These are phyloP conservation scores for Oreohelix idahoensis DNA, from an alignment of 1,140 invertebrate species.

Conservation along the genomic window DNA sequence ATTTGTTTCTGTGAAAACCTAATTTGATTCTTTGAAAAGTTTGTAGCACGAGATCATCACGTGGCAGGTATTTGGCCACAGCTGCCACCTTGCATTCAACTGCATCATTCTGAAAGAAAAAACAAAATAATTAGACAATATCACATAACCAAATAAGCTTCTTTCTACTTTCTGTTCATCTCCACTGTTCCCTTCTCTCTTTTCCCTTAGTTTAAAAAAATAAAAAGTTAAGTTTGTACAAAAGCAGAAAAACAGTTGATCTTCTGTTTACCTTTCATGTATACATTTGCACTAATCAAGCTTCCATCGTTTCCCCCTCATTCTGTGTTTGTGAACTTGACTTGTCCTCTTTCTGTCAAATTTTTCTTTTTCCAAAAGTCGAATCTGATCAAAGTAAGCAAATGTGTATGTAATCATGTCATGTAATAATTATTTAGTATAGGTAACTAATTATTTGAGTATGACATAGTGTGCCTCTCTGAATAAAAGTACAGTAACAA, in stretches of 20 bases:
- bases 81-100: conserved; percentile 50
- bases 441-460: no score
- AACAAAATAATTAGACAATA: no score
- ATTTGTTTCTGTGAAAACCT: no score
- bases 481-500: no score
- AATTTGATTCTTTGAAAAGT: no score
- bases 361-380: neutral
- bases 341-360: neutral
- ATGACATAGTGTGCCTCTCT: no score
- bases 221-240: no score
- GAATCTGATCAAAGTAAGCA: neutral
- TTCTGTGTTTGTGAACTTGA: conserved; percentile 56
- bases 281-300: conserved; percentile 68
- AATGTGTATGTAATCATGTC: neutral
- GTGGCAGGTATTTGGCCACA: neutral
- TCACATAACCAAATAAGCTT: no score
- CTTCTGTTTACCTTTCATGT: neutral
- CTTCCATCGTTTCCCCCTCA: conserved; percentile 75
- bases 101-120: conserved; percentile 58
- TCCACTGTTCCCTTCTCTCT: no score
- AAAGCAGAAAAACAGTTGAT: no score
- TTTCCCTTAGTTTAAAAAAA: no score
- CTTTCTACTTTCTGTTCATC: no score
- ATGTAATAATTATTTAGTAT: neutral
- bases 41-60: neutral